Percentiles rank a stretch among this genome's conserved stretches.
Conservation (phyloP, 2,797 vertebrate species). For the Poecilia wingei region DNA sequence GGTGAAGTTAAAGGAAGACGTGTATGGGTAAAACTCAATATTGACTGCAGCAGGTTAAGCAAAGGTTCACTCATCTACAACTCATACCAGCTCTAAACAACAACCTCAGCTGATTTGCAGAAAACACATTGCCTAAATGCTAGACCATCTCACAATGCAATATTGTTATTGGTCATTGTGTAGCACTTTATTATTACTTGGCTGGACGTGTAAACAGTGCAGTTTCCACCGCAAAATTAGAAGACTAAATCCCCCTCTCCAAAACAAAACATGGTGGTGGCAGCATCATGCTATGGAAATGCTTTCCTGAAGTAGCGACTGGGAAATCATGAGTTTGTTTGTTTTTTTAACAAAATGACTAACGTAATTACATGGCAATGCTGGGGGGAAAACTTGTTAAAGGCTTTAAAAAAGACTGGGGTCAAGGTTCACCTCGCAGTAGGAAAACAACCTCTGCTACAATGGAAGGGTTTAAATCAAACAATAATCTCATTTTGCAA, state of each 20-base stretch:
- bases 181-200: background rate
- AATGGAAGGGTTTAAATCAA: background rate
- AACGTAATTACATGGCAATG: background rate
- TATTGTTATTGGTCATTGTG: background rate
- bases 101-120: background rate
- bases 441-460: background rate
- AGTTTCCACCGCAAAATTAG: background rate
- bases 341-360: background rate
- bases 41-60: conserved; percentile 18
- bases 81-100: background rate
- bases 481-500: background rate
- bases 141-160: background rate
- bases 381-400: background rate
- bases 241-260: background rate
- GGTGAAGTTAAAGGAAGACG: conserved; percentile 19
- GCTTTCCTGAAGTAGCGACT: background rate
- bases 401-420: background rate
- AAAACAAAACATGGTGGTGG: background rate
- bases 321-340: background rate
- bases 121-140: background rate
- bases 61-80: background rate
- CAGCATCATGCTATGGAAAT: background rate
- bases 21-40: conserved; percentile 4
- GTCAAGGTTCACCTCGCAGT: background rate
- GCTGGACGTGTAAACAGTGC: background rate